Evolutionary conservation across 1,140 invertebrate genomes (phyloP).

Genomic region (Drosophila burlai): DNA sequence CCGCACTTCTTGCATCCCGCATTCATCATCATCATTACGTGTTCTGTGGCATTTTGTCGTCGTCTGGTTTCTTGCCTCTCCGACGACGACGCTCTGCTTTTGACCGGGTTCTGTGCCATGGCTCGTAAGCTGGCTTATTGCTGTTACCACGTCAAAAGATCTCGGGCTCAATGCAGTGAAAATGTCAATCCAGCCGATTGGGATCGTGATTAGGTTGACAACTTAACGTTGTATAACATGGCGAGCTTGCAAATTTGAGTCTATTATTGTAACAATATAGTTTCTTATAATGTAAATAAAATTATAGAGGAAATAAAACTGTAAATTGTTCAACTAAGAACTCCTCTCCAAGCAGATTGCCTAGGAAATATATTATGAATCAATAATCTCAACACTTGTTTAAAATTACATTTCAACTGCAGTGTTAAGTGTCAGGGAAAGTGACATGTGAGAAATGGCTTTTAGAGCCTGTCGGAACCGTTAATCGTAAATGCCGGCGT

Average conservation of each 20-base stretch:
- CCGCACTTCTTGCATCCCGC: conserved; percentile 43
- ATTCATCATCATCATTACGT: conserved; percentile 65
- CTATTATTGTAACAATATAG: too few species aligned
- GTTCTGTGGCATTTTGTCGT: conserved; percentile 55
- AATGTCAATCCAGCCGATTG: conserved; percentile 27
- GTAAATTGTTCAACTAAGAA: not conserved
- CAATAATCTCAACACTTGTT: not conserved
- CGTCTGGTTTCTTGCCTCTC: conserved; percentile 27
- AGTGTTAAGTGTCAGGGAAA: conserved; percentile 13
- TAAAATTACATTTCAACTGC: conserved; percentile 1
- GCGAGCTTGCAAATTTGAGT: not conserved
- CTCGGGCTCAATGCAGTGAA: conserved; percentile 15
- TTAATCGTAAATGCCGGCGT: conserved; percentile 22
- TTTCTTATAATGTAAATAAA: not conserved
- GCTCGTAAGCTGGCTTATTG: conserved; percentile 41
- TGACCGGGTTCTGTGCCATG: conserved; percentile 1
- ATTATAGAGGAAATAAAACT: too few species aligned
- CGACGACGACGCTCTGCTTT: conserved; percentile 2
- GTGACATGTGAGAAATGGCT: conserved; percentile 52
- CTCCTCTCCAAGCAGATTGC: not conserved
- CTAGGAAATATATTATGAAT: not conserved
- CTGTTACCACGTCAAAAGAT: conserved; percentile 24
- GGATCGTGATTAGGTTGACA: conserved; percentile 19
- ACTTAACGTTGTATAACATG: not conserved
- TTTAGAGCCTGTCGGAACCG: conserved; percentile 26